A percentile compares a stretch with the other conserved stretches of the same genome.
These are phyloP conservation scores for Sardina pilchardus DNA, from an alignment of 2,113 vertebrate genomes.

Conservation along the genomic window DNA sequence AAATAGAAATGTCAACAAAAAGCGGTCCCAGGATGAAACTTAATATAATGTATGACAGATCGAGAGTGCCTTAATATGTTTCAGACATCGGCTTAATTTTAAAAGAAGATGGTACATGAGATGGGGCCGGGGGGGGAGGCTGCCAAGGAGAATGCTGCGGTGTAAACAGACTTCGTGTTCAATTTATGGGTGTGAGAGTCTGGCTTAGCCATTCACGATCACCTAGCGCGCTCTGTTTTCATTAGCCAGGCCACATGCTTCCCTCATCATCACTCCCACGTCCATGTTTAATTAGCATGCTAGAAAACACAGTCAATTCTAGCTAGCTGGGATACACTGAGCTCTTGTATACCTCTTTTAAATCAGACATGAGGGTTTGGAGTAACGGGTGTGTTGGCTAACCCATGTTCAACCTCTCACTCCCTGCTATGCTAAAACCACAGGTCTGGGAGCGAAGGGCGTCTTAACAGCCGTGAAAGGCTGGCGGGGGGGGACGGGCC, in stretches of 20 bases:
- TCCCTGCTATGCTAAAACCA: too few species aligned
- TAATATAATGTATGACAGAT: conserved; percentile 12
- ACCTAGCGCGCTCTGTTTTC: background rate
- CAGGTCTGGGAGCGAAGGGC: too few species aligned
- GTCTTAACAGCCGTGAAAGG: background rate
- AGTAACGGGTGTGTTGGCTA: too few species aligned
- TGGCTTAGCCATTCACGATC: background rate
- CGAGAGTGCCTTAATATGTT: background rate
- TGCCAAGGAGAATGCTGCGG: background rate
- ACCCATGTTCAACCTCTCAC: too few species aligned
- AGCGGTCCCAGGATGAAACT: background rate
- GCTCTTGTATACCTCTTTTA: too few species aligned
- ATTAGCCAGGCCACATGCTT: background rate
- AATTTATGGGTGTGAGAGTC: background rate
- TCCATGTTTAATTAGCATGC: background rate
- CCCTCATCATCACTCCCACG: background rate
- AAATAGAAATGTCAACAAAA: conserved; percentile 18
- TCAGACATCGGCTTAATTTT: background rate
- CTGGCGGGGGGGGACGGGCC: background rate
- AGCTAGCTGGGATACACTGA: background rate
- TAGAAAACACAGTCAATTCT: background rate
- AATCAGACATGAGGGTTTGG: too few species aligned
- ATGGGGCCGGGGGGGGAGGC: background rate
- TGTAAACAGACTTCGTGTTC: background rate
- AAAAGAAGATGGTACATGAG: background rate